Base-by-base conservation (phyloP, 1,140 invertebrate species). In the Diabrotica undecimpunctata region DNA sequence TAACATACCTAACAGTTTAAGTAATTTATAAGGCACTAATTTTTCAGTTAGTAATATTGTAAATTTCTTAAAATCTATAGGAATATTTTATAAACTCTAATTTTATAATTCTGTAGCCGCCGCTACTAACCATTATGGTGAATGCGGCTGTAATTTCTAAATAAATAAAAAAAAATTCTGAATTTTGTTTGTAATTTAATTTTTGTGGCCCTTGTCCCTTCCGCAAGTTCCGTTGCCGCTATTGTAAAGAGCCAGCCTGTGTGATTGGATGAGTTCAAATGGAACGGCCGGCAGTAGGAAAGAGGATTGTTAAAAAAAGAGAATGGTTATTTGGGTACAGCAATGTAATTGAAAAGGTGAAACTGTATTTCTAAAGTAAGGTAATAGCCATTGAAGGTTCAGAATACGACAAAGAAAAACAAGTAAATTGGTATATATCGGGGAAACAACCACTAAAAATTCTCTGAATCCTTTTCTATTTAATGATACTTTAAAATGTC, bases 301-400 rank as follows among this genome's bases (percentile, higher is more conserved):
- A 46, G n/a, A 46, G 41, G 41, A 46, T 46, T 46, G 41, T 46
- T 8, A 46, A n/a, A 46, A 46, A 46, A 46, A 46, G n/a, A n/a
- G 41, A 46, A 46, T n/a, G 8, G 41, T 46, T 46, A 46, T 46
- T 46, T 46, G 41, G 41, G 41, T 46, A 46, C 41, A 46, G 41
- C 41, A 10, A 46, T 46, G 41, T 46, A 46, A 46, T 46, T 46
- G 41, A 46, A 46, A 46, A 46, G 41, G 41, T 46, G 41, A 46
- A 25, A 46, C 41, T 46, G 41, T 46, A 46, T 46, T 46, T 10
- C 41, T 8, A 46, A 46, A 46, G 8, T 46, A n/a, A 46, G 41
- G 41, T 46, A 46, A n/a, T 10, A 46, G 41, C 41, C 3, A 46
- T 46, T 46, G 8, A 46, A 46, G 41, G 25, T 25, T 25, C 25